phyloP scores from a whole-genome alignment of 2,888 invertebrate species.

The Pollenia amentaria region DNA sequence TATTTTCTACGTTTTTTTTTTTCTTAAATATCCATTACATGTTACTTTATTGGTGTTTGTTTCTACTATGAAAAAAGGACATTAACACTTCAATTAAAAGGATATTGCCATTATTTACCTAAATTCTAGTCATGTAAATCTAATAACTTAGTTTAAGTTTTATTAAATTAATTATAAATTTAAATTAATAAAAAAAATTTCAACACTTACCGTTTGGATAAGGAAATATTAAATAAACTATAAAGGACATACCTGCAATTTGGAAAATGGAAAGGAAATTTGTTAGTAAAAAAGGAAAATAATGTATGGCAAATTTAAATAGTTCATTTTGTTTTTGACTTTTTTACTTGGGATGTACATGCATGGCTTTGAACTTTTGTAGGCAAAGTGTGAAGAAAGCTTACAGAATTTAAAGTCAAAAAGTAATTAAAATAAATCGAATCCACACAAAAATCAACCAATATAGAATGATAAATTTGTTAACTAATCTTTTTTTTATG shows the following conservation, averaged over 20 bases:
- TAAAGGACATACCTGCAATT: conserved; percentile 67
- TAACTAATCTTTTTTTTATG: no score
- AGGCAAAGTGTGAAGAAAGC: no score
- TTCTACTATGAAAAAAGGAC: not conserved
- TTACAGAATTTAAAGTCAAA: no score
- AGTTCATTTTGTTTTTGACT: no score
- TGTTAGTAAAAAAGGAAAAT: not conserved
- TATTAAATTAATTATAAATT: not conserved
- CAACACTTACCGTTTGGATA: conserved; percentile 52
- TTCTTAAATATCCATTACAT: conserved; percentile 37
- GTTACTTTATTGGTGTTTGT: not conserved
- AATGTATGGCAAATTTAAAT: no score
- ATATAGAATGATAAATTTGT: no score
- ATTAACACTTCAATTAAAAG: not conserved
- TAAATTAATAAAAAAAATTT: conserved; percentile 27
- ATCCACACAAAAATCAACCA: no score
- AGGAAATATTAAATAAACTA: conserved; percentile 58
- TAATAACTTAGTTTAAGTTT: not conserved
- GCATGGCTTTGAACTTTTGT: no score
- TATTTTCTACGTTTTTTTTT: not conserved
- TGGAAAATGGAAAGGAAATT: not conserved
- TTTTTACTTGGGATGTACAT: no score
- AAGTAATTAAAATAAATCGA: no score
- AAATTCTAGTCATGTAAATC: conserved; percentile 30
- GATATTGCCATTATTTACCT: not conserved